Base-by-base conservation (phyloP, 2,113 vertebrate genomes). In the Fulmarus glacialis region DNA sequence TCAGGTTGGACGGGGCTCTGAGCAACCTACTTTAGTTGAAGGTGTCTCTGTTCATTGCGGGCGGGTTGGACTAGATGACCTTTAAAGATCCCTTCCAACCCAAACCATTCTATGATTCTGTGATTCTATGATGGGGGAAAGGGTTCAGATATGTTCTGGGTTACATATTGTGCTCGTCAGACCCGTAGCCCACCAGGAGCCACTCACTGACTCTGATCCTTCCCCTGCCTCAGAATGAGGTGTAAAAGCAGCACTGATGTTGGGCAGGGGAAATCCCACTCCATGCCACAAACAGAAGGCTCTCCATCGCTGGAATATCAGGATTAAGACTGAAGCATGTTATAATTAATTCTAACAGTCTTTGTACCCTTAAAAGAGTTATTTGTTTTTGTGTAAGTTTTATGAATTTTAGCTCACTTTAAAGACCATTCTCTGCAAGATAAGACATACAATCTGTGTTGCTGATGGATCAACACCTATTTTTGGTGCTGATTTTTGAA, bases 151-250 rank as follows among this genome's bases (percentile, higher is more conserved):
- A 34, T 3, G 1, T 88, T 70, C 23, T 62, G 5, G n/a, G 24
- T 15, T 73, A 7, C 3, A 2, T 59, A 15, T 29, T 13, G 15
- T 52, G 11, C 34, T 60, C 12, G 13, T 52, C 63, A 74, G 45
- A 74, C 24, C 26, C 1, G 2, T 55, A 72, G 30, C 5, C 12
- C 30, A 47, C 23, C 36, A 14, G 11, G 16, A 77, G 3, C 10
- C 5, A 22, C 6, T 3, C 5, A 87, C 43, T 52, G 20, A 66
- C 10, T 8, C 53, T 75, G 14, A 58, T 34, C 6, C 8, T 74
- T 62, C 3, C 4, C 1, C 10, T 84, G 38, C 2, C 21, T 45
- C 3, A 0, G 8, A 85, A 45, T 9, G 30, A 78, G 4, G 4
- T 73, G 32, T 30, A 40, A 71, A 74, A 58, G 17, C 36, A 52